Conservation (phyloP, 2,113 vertebrate genomes). For the Murina feae region DNA sequence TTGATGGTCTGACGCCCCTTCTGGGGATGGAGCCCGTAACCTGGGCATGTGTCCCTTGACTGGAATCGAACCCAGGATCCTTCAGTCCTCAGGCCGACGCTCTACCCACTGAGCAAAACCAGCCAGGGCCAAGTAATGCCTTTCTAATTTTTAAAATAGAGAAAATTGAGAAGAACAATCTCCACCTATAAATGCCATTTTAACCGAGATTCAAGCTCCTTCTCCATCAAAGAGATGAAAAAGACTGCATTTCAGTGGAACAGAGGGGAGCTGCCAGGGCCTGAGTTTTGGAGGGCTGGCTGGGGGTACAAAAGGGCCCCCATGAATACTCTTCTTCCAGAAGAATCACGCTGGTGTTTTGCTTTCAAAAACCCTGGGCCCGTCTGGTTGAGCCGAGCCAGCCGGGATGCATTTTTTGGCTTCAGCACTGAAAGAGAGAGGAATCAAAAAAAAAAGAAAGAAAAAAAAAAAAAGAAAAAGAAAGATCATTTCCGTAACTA, state of each 20-base stretch:
- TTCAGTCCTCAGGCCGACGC: no score
- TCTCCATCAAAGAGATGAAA: neutral
- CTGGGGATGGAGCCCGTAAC: no score
- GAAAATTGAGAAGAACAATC: neutral
- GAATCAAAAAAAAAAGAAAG: constrained; percentile 64
- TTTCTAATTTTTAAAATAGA: neutral
- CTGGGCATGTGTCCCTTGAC: no score
- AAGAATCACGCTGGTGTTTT: neutral
- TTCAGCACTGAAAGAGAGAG: constrained; percentile 67
- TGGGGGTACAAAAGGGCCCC: neutral
- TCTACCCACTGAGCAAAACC: no score
- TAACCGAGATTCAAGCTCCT: neutral
- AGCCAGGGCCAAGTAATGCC: neutral
- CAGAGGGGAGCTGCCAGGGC: neutral
- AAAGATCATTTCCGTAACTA: constrained; percentile 79
- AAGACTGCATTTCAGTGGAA: neutral
- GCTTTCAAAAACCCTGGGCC: constrained; percentile 32
- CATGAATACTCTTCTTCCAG: neutral
- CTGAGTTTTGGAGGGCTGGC: neutral
- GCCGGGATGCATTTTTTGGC: constrained; percentile 65
- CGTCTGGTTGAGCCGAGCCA: constrained; percentile 43
- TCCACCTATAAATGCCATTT: neutral
- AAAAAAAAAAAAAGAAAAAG: constrained; percentile 53
- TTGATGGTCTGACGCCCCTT: no score
- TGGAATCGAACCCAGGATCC: no score